Conservation (phyloP, 2,888 invertebrate genomes). For the Phyllotreta striolata region DNA sequence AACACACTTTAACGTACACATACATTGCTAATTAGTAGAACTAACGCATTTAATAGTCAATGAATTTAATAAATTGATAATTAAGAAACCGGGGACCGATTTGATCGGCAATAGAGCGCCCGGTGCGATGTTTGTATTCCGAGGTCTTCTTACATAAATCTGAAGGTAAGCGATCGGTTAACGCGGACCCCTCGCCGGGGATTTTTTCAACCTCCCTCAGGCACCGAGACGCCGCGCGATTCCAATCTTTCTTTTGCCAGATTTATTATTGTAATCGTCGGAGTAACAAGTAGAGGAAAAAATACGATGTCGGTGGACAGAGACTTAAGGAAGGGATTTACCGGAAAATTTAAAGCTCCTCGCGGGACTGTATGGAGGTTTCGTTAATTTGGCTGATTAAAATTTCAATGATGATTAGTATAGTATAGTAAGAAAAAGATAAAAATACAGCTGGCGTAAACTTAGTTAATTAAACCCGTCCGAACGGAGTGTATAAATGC, state of each 20-base stretch:
- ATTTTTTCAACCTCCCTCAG: slow-evolving; percentile 57
- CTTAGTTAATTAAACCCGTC: slow-evolving; percentile 12
- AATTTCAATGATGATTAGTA: too few species aligned
- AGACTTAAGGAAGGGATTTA: slow-evolving; percentile 32
- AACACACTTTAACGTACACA: neutral
- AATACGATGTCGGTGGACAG: slow-evolving; percentile 37
- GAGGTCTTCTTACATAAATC: slow-evolving; percentile 61
- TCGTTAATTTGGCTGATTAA: neutral
- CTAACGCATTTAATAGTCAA: too few species aligned
- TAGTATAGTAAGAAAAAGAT: too few species aligned
- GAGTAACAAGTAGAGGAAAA: slow-evolving; percentile 57
- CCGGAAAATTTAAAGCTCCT: slow-evolving; percentile 28
- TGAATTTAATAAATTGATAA: too few species aligned
- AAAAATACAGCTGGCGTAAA: too few species aligned
- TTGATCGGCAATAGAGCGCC: neutral
- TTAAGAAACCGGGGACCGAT: too few species aligned
- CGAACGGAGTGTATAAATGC: neutral
- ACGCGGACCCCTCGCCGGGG: slow-evolving; percentile 60
- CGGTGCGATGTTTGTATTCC: slow-evolving; percentile 55
- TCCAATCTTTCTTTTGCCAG: slow-evolving; percentile 59
- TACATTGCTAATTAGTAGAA: too few species aligned
- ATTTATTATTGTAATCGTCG: slow-evolving; percentile 62
- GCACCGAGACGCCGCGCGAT: slow-evolving; percentile 46
- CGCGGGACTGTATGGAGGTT: slow-evolving; percentile 12
- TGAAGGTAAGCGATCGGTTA: slow-evolving; percentile 62